Evolutionary conservation across 2,113 vertebrate species (phyloP).

Genomic region (Pterophyllum scalare): DNA sequence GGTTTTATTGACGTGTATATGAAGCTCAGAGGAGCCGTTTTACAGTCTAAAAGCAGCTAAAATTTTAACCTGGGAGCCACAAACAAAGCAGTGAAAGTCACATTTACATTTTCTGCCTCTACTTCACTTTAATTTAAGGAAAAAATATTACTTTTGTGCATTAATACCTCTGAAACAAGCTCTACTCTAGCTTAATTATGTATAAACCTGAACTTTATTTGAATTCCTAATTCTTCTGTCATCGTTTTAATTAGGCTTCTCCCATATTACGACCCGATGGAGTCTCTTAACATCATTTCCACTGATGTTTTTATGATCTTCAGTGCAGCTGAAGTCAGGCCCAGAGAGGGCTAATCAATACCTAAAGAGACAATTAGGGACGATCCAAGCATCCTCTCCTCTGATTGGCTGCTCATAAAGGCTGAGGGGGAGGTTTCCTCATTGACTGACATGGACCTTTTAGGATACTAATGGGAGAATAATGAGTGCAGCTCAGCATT

Average conservation of each 20-base stretch:
- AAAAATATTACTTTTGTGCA: not conserved
- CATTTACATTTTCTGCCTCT: not conserved
- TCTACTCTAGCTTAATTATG: not conserved
- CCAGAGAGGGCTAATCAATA: not conserved
- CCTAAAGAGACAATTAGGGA: not conserved
- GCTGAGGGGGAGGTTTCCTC: not conserved
- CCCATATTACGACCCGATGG: not conserved
- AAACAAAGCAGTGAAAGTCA: not conserved
- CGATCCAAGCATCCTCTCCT: not conserved
- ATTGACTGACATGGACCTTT: conserved; percentile 16
- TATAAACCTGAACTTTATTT: not conserved
- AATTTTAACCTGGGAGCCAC: not conserved
- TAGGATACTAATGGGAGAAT: conserved; percentile 2
- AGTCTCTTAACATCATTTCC: conserved; percentile 1
- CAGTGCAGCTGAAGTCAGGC: not conserved
- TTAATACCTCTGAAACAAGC: not conserved
- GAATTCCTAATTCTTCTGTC: not conserved
- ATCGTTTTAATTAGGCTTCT: conserved; percentile 7
- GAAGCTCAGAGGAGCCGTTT: not conserved
- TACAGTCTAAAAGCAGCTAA: not conserved
- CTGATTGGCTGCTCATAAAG: conserved; percentile 16
- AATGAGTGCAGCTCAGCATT: not conserved
- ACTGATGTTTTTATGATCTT: conserved; percentile 12
- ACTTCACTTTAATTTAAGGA: not conserved
- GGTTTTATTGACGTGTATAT: conserved; percentile 9